These are phyloP conservation scores for Thymelicus sylvestris DNA, from an alignment of 2,888 invertebrate genomes.

Conservation along the genomic window DNA sequence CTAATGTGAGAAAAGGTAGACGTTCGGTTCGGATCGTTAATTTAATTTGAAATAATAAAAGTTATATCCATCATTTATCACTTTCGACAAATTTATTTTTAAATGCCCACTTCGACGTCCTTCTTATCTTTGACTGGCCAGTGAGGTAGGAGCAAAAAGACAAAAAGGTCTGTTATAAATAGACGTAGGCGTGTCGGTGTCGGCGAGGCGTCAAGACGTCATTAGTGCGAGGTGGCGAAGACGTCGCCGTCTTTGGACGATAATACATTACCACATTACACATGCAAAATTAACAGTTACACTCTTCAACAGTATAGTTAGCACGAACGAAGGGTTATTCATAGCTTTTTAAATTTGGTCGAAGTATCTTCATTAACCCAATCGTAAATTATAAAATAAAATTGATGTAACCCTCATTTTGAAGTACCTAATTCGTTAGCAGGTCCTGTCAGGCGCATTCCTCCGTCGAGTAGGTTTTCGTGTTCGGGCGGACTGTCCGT, in stretches of 20 bases:
- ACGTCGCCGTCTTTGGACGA: conserved; percentile 8
- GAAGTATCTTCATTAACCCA: conserved; percentile 34
- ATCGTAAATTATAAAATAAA: conserved; percentile 54
- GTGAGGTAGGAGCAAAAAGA: conserved; percentile 61
- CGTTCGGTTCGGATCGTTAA: conserved; percentile 78
- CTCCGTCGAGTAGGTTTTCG: conserved; percentile 82
- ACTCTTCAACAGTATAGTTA: background rate
- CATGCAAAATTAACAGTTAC: conserved; percentile 12
- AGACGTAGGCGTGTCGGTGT: conserved; percentile 71
- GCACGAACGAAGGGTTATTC: background rate
- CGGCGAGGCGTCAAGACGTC: conserved; percentile 64
- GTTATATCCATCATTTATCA: conserved; percentile 83
- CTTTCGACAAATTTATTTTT: conserved; percentile 85
- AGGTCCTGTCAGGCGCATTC: conserved; percentile 80
- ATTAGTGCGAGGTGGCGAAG: conserved; percentile 50
- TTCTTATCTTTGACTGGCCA: conserved; percentile 75
- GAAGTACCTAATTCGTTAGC: conserved; percentile 80
- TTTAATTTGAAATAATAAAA: conserved; percentile 85
- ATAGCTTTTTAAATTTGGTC: no score
- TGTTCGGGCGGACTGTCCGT: conserved; percentile 75
- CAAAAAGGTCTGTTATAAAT: conserved; percentile 63
- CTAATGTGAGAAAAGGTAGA: conserved; percentile 84
- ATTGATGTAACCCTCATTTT: conserved; percentile 55
- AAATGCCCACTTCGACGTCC: conserved; percentile 78
- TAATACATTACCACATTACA: conserved; percentile 1